Conservation (phyloP, 2,888 invertebrate genomes). For the Gymnocheta viridis region DNA sequence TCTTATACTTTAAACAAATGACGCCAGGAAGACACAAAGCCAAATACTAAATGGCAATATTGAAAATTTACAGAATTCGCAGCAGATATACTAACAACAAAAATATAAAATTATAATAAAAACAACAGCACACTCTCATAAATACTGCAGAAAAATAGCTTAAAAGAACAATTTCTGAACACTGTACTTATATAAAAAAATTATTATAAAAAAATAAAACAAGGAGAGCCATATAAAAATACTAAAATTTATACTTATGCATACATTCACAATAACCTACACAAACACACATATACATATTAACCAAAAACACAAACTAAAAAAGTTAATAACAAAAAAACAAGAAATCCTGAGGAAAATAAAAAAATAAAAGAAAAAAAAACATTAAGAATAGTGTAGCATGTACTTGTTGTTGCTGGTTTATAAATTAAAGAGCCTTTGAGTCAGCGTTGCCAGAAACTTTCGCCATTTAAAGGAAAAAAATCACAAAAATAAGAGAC, state of each 20-base stretch:
- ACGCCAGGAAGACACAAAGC: slow-evolving; percentile 69
- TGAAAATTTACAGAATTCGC: slow-evolving; percentile 62
- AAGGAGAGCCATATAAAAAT: slow-evolving; percentile 66
- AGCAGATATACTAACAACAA: slow-evolving; percentile 42
- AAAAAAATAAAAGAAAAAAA: slow-evolving; percentile 67
- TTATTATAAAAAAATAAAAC: slow-evolving; percentile 61
- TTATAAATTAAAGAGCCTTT: slow-evolving; percentile 58
- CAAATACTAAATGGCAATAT: slow-evolving; percentile 67
- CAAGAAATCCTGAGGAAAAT: slow-evolving; percentile 73
- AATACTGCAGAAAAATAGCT: slow-evolving; percentile 63
- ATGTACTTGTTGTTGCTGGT: slow-evolving; percentile 44
- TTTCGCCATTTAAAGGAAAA: no score
- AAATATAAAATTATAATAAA: slow-evolving; percentile 64
- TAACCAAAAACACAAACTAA: slow-evolving; percentile 54
- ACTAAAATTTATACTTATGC: slow-evolving; percentile 62
- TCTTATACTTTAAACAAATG: slow-evolving; percentile 68
- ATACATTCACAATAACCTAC: slow-evolving; percentile 39
- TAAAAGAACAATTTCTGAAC: slow-evolving; percentile 76
- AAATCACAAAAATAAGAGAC: no score
- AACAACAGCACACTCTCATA: slow-evolving; percentile 34
- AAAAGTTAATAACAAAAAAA: slow-evolving; percentile 72
- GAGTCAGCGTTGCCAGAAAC: neutral
- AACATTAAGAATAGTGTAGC: slow-evolving; percentile 48
- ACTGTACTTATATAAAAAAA: slow-evolving; percentile 75
- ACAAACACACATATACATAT: slow-evolving; percentile 40